phyloP scores from a whole-genome alignment of 2,113 vertebrate genomes.

The Myodes glareolus region DNA sequence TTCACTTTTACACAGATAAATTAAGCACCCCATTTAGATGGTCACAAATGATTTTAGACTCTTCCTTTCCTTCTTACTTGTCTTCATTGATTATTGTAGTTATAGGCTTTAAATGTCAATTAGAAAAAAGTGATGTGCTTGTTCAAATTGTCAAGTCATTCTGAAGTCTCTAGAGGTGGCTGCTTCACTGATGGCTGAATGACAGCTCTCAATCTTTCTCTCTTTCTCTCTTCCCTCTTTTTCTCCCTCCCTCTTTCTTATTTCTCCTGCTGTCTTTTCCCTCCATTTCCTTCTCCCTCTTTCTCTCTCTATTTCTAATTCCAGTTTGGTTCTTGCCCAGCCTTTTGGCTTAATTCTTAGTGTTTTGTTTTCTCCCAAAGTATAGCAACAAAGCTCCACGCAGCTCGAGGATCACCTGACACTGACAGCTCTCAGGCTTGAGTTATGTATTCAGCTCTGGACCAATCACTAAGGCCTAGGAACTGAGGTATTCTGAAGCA shows the following conservation, averaged over 20 bases:
- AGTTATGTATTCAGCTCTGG: background rate
- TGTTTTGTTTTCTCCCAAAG: background rate
- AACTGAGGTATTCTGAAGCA: background rate
- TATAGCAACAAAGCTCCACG: background rate
- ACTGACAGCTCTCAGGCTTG: background rate
- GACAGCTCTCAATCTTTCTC: no score
- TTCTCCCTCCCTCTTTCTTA: background rate
- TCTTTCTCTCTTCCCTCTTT: background rate
- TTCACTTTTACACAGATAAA: background rate
- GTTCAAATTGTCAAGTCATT: background rate
- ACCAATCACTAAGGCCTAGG: background rate
- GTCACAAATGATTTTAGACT: background rate
- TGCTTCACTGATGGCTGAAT: background rate
- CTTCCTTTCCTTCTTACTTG: conserved; percentile 28
- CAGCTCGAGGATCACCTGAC: background rate
- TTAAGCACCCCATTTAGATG: background rate
- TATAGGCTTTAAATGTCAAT: conserved; percentile 1
- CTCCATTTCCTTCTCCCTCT: no score
- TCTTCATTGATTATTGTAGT: background rate
- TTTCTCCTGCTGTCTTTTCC: background rate
- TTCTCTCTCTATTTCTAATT: no score
- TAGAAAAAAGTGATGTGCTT: background rate
- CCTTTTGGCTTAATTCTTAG: background rate
- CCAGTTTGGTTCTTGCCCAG: background rate
- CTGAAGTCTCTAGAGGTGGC: background rate